Percentiles rank a stretch among this genome's conserved stretches.
Evolutionary conservation across 2,113 vertebrate species (phyloP).

Genomic region (Bungarus multicinctus): DNA sequence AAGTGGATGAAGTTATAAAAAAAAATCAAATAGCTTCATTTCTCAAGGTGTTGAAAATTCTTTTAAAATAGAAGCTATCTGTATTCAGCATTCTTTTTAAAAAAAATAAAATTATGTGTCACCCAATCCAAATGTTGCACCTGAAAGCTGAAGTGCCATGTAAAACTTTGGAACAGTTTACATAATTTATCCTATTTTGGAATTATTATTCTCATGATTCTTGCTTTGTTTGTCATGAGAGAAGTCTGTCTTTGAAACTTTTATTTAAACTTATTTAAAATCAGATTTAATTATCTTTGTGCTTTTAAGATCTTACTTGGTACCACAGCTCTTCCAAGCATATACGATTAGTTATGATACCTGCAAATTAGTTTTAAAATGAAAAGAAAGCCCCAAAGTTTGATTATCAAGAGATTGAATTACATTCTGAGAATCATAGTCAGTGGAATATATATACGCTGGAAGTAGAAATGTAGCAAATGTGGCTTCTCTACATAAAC

Average conservation of each 20-base stretch:
- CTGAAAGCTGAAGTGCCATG: neutral
- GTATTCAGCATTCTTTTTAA: neutral
- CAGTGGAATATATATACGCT: neutral
- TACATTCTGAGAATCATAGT: neutral
- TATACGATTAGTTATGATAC: neutral
- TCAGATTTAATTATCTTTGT: neutral
- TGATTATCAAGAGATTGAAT: neutral
- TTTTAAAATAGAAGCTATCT: neutral
- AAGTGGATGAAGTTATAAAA: neutral
- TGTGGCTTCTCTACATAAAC: neutral
- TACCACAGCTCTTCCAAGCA: neutral
- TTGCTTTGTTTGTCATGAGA: neutral
- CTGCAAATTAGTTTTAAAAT: neutral
- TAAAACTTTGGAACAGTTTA: neutral
- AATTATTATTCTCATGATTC: neutral
- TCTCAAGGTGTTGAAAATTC: neutral
- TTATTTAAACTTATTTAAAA: neutral
- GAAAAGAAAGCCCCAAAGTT: neutral
- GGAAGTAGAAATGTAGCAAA: neutral
- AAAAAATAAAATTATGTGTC: neutral
- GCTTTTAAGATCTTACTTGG: neutral
- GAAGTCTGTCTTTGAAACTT: neutral
- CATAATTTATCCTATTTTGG: neutral
- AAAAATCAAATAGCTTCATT: neutral
- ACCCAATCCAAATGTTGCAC: neutral